Evolutionary conservation across 2,113 vertebrate species (phyloP), one percentile per base, ranked within the genome.

Genomic region (Bufo gargarizans): DNA sequence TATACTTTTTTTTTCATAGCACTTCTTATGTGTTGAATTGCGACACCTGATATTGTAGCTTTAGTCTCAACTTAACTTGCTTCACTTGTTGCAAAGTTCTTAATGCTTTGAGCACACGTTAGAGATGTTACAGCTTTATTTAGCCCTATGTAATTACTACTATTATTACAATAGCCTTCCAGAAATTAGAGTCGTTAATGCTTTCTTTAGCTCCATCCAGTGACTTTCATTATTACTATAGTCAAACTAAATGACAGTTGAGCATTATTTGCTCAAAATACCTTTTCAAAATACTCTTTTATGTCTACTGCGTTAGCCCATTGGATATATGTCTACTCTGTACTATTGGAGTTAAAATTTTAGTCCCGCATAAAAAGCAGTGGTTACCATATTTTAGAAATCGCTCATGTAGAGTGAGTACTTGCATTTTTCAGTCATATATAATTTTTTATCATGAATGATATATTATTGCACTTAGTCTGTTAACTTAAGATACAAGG

Each of bases 91-190:
- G 63, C 63, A 55, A 84, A 71, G 63, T 84, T 84, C n/a, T 63
- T 16, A 78, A 86, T 86, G 59, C 56, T 69, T 86, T 10, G 67
- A 77, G 61, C 49, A 67, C 45, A 78, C 74, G 67, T 86, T 67
- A 53, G 20, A 77, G n/a, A 77, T 63, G 76, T 78, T 67, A 19
- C 76, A 77, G 76, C 74, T 86, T 78, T 86, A 63, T 86, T 77
- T 79, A 86, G 71, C 43, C 58, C 85, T 77, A n/a, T 86, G 43
- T 86, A 86, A 86, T 86, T 86, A 86, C 74, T 53, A 78, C 74
- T 56, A 78, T 86, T 67, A 78, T 67, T 86, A 55, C 55, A 86
- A 86, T 86, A 86, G 76, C 71, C 85, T 53, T 86, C 78, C 65
- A 53, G 71, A 78, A 78, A 67, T 61, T n/a, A 61, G 55, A 86